phyloP scores from a whole-genome alignment of 1,140 invertebrate species.

The Magallana gigas region DNA sequence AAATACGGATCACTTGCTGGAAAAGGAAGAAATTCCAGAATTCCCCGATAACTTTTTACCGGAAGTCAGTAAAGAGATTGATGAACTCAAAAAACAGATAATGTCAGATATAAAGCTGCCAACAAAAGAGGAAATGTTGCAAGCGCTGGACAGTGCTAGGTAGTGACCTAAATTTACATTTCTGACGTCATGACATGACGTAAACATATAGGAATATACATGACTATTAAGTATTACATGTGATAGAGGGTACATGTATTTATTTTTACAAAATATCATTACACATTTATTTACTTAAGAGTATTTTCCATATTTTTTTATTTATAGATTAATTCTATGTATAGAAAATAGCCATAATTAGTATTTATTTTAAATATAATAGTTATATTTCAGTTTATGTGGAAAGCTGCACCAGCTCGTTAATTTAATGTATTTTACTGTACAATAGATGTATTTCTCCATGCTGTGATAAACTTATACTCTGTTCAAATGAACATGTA shows the following conservation, averaged over 20 bases:
- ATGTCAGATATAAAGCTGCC: constrained; percentile 49
- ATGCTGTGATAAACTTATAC: no score
- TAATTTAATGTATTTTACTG: no score
- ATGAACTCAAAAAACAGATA: constrained; percentile 59
- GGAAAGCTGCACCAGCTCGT: no score
- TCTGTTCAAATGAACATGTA: no score
- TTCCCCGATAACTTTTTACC: constrained; percentile 50
- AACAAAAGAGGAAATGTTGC: constrained; percentile 56
- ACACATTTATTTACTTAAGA: no score
- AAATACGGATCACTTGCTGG: constrained; percentile 58
- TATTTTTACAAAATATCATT: no score
- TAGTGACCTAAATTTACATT: neutral
- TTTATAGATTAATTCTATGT: neutral
- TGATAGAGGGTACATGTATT: neutral
- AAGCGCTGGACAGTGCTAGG: constrained; percentile 35
- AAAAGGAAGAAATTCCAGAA: constrained; percentile 50
- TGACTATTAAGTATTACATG: neutral
- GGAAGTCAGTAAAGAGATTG: constrained; percentile 54
- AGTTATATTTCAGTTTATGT: no score
- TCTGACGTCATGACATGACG: no score
- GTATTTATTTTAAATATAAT: no score
- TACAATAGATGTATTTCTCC: no score
- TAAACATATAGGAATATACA: neutral
- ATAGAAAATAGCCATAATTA: neutral
- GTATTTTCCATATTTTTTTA: neutral